phyloP scores from a whole-genome alignment of 2,113 vertebrate genomes.

The Percina caprodes region DNA sequence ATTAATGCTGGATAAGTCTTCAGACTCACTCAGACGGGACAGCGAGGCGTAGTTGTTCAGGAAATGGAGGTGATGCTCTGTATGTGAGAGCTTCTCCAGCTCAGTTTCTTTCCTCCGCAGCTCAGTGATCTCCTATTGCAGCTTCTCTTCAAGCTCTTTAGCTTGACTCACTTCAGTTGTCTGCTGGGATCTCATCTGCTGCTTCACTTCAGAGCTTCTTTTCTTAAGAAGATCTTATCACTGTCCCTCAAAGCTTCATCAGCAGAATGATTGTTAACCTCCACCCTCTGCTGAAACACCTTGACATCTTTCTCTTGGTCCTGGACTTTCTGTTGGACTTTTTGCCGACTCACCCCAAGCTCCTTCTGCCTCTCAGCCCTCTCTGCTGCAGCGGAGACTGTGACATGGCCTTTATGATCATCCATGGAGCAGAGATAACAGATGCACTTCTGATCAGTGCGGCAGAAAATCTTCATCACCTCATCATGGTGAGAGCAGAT shows the following conservation, averaged over 20 bases:
- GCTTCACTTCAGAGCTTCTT: constrained; percentile 2
- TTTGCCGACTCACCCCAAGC: background rate
- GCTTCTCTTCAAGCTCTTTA: background rate
- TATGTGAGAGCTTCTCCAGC: constrained; percentile 12
- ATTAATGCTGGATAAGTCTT: background rate
- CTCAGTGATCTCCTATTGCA: constrained; percentile 31
- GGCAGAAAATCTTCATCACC: constrained; percentile 48
- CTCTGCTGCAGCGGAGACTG: constrained; percentile 1
- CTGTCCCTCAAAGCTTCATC: constrained; percentile 6
- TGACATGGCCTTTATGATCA: constrained; percentile 28
- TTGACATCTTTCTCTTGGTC: background rate
- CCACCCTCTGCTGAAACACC: background rate
- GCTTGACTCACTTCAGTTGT: background rate
- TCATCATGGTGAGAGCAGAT: constrained; percentile 26
- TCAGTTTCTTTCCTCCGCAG: constrained; percentile 26
- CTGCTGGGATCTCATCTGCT: constrained; percentile 14
- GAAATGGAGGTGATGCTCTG: constrained; percentile 31
- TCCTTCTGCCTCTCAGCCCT: background rate
- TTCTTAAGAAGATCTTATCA: constrained; percentile 28
- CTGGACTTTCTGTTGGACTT: constrained; percentile 4
- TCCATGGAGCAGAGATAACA: background rate
- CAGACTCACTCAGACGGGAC: background rate
- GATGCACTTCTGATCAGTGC: constrained; percentile 19
- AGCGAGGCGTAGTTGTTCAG: background rate
- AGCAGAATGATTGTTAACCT: background rate